Conservation (phyloP, 2,113 vertebrate species). For the Pseudopodoces humilis region DNA sequence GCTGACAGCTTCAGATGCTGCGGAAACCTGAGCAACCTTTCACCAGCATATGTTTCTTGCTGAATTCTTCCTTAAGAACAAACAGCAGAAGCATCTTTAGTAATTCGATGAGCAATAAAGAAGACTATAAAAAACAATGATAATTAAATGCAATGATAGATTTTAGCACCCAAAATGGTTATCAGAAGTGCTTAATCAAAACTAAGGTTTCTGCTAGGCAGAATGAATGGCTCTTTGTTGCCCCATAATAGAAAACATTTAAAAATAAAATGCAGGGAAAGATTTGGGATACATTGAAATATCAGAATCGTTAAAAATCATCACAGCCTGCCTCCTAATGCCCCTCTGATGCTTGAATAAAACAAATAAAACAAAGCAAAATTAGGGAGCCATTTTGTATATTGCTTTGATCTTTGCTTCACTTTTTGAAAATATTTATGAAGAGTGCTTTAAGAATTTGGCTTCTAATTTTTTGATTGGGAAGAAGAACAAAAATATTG, state of each 20-base stretch:
- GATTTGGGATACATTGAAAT: not conserved
- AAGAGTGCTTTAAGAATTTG: not conserved
- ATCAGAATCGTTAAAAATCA: conserved; percentile 4
- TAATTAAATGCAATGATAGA: conserved; percentile 51
- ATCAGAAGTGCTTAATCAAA: conserved; percentile 58
- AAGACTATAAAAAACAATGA: conserved; percentile 7
- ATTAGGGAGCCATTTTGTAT: not conserved
- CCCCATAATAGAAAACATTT: conserved; percentile 13
- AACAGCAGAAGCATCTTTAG: conserved; percentile 45
- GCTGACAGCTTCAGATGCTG: conserved; percentile 44
- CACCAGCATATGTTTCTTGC: conserved; percentile 1
- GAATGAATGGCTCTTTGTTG: conserved; percentile 53
- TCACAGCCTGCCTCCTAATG: not conserved
- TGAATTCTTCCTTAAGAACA: conserved; percentile 31
- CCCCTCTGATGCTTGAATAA: not conserved
- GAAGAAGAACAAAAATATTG: not conserved
- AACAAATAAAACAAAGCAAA: conserved; percentile 3
- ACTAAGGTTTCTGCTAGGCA: conserved; percentile 32
- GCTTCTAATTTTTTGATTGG: not conserved
- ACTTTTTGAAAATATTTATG: conserved; percentile 13
- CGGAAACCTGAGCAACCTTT: conserved; percentile 57
- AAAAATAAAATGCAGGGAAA: conserved; percentile 13
- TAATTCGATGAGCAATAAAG: conserved; percentile 61
- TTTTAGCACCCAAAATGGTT: conserved; percentile 56
- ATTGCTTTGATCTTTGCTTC: conserved; percentile 18